Evolutionary conservation across 2,888 invertebrate genomes (phyloP), one percentile per base, ranked within the genome.

Genomic region (Conistra vaccinii): DNA sequence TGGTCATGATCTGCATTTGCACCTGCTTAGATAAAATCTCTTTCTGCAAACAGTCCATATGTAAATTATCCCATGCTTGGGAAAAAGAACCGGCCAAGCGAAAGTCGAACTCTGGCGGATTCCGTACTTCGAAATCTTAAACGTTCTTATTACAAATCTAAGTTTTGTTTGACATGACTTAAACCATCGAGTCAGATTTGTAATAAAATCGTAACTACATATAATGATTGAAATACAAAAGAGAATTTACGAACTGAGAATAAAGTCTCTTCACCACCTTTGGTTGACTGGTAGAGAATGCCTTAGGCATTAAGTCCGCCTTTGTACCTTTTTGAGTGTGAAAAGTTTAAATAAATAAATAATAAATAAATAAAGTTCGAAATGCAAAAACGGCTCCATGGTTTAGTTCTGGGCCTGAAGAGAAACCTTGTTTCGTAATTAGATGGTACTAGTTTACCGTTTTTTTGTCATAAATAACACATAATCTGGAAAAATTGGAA

Each of bases 1-100:
- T 12, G 2, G 14, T 65, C 58, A 51, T 60, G 60, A 69, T 32
- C 26, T 26, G 26, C 26, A 62, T 62, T 61, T 48, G 53, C 74
- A 63, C 29, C 62, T 81, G 45, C 29, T 51, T 12, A 48, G 5
- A 57, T n/a, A 20, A 26, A 65, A 55, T 23, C 60, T 14, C 26
- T 60, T 42, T 65, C 26, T 42, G 9, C 26, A 32, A 51, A 63
- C 29, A 1, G 5, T 69, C 26, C 26, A 20, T 42, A n/a, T n/a
- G n/a, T n/a, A n/a, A 20, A 12, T 45, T 6, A 3, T 45, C 23
- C 2, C 1, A 1, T 29, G 0, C 7, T 29, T 7, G 1, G 0
- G 14, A 29, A 65, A 65, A 63, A 39, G 9, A 14, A n/a, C 14
- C 12, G 60, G 20, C 23, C 35, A 35, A 23, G 35, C 23, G 2